phyloP scores from a whole-genome alignment of 2,888 invertebrate species.

The Nebria salina region DNA sequence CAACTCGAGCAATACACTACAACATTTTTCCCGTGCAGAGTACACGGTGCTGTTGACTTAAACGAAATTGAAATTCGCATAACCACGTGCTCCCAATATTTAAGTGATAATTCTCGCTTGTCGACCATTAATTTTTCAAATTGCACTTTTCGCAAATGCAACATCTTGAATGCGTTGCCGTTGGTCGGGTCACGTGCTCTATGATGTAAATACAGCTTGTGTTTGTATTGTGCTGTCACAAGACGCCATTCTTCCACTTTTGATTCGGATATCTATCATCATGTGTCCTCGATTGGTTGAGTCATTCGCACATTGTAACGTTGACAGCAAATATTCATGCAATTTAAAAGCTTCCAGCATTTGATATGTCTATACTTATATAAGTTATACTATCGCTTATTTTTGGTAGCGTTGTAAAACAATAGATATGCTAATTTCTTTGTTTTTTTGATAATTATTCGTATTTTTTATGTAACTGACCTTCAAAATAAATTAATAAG shows the following conservation, averaged over 20 bases:
- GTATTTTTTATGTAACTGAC: background rate
- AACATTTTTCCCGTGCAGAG: background rate
- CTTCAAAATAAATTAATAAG: background rate
- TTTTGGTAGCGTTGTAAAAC: background rate
- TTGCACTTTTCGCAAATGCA: too few relatives aligned
- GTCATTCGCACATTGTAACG: conserved; percentile 7
- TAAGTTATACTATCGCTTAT: background rate
- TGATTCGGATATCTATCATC: conserved; percentile 8
- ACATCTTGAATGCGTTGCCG: background rate
- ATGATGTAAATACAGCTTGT: background rate
- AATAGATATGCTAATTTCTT: background rate
- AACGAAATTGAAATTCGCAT: conserved; percentile 33
- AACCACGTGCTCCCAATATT: background rate
- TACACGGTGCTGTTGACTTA: conserved; percentile 27
- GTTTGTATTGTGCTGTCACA: conserved; percentile 8
- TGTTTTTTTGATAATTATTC: background rate
- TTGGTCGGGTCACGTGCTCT: background rate
- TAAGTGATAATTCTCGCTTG: background rate
- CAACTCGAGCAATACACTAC: background rate
- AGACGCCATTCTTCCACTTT: conserved; percentile 4
- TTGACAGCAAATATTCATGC: conserved; percentile 1
- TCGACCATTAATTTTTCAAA: too few relatives aligned
- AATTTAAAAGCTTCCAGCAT: background rate
- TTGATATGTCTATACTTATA: too few relatives aligned
- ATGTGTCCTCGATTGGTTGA: background rate